Evolutionary conservation across 2,113 vertebrate species (phyloP).

Genomic region (Pogona vitticeps): DNA sequence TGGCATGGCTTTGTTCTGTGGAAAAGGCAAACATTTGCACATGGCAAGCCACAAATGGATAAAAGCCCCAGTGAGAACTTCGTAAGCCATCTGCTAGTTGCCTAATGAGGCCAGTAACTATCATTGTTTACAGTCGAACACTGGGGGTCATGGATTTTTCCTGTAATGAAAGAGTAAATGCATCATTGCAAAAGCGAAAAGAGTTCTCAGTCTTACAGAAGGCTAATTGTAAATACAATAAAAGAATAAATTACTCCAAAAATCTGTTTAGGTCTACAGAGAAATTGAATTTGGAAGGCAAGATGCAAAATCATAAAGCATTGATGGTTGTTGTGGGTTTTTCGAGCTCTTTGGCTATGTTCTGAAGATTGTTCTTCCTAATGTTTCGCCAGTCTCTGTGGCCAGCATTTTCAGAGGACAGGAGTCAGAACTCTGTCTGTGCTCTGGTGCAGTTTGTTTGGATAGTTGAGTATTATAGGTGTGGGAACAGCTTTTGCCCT

Average conservation of each 20-base stretch:
- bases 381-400: too few relatives aligned
- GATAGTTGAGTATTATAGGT: too few relatives aligned
- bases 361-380: too few relatives aligned
- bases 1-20: constrained; percentile 72
- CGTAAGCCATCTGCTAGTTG: constrained; percentile 81
- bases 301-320: constrained; percentile 46
- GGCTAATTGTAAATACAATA: constrained; percentile 78
- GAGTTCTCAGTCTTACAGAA: constrained; percentile 68
- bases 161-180: constrained; percentile 75
- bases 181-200: constrained; percentile 71
- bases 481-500: too few relatives aligned
- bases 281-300: constrained; percentile 65
- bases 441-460: too few relatives aligned
- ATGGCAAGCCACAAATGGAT: constrained; percentile 74
- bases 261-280: constrained; percentile 67
- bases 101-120: constrained; percentile 81
- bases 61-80: constrained; percentile 78
- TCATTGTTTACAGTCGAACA: constrained; percentile 80
- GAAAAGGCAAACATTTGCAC: constrained; percentile 79
- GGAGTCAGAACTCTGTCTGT: too few relatives aligned
- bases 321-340: too few relatives aligned
- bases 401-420: too few relatives aligned
- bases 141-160: constrained; percentile 76
- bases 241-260: constrained; percentile 68
- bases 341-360: too few relatives aligned